These are phyloP conservation scores for human DNA, from an alignment of 2,113 vertebrate genomes.

Conservation along the genomic window DNA sequence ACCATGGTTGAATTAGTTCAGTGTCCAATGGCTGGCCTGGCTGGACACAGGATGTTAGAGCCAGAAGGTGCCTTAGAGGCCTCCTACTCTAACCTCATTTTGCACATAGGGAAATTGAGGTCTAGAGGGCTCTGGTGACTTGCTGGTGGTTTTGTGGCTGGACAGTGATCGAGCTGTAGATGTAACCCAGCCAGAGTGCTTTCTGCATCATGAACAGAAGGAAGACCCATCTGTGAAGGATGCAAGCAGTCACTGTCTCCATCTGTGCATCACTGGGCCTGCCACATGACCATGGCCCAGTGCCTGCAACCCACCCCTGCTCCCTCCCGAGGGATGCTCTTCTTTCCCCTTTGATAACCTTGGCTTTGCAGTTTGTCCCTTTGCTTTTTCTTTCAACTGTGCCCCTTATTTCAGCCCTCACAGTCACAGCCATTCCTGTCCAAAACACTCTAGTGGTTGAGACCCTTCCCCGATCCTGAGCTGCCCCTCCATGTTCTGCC, in stretches of 20 bases:
- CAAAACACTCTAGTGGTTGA: not conserved
- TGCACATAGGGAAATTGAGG: not conserved
- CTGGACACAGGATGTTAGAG: not conserved
- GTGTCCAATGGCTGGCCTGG: not conserved
- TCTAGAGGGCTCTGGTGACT: not conserved
- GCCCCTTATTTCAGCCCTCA: not conserved
- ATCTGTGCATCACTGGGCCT: not conserved
- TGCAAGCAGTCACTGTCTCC: accelerated
- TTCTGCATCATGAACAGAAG: not conserved
- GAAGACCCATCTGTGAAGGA: not conserved
- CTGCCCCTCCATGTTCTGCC: not conserved
- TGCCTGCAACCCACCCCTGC: not conserved
- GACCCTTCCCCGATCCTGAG: not conserved
- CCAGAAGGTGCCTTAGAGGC: not conserved
- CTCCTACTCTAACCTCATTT: not conserved
- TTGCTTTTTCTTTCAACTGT: not conserved
- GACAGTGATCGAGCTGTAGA: not conserved
- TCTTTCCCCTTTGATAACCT: not conserved
- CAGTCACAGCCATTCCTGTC: not conserved
- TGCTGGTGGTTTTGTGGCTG: not conserved
- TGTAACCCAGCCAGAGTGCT: not conserved
- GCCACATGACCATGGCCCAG: not conserved
- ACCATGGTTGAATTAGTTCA: not conserved
- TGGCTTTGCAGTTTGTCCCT: not conserved
- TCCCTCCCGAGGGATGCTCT: not conserved